Evolutionary conservation across 2,797 vertebrate genomes (phyloP), one percentile per base, ranked within the genome.

Genomic region (Lerista edwardsae): DNA sequence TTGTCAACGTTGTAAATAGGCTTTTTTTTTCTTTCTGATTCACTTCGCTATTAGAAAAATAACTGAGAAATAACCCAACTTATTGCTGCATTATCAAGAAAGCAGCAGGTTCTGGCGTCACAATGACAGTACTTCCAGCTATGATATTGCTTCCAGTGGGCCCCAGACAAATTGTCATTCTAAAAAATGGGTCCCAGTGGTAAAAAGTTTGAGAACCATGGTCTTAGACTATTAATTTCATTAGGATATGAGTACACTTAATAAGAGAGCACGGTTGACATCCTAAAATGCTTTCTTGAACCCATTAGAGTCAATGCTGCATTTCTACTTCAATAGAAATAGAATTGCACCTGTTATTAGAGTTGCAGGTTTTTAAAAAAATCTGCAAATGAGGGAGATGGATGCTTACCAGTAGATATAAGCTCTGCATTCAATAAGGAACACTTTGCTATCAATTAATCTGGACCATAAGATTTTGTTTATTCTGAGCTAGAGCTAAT

Each of bases 401-500:
- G 82, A 64, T 64, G 3, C 55, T 88, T 88, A n/a, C 82, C 83
- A 74, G 62, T 61, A 67, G 85, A 23, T 44, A 11, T 75, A 39
- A 83, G 31, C 0, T 31, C 90, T 86, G 14, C 85, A 79, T 86
- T 87, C 57, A 25, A 17, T 25, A 78, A 69, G 29, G 72, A 86
- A 29, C 1, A 5, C 73, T 67, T 83, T 83, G 62, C 68, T 89
- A 80, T 36, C 39, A 90, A 86, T 88, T 86, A 91, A 1, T 80
- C 82, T 44, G 25, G 19, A 67, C 31, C 69, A 87, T 76, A 85
- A 64, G 27, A 88, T 89, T 89, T 85, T 75, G 59, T 11, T 83
- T 51, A 82, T 76, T 87, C 77, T 88, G 68, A 88, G 72, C 25
- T 77, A 84, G 81, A 68, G 23, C 1, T 84, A 84, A 87, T 81